These are phyloP conservation scores for Steinernema scapterisci DNA, from an alignment of 2,888 invertebrate species.

Conservation along the genomic window DNA sequence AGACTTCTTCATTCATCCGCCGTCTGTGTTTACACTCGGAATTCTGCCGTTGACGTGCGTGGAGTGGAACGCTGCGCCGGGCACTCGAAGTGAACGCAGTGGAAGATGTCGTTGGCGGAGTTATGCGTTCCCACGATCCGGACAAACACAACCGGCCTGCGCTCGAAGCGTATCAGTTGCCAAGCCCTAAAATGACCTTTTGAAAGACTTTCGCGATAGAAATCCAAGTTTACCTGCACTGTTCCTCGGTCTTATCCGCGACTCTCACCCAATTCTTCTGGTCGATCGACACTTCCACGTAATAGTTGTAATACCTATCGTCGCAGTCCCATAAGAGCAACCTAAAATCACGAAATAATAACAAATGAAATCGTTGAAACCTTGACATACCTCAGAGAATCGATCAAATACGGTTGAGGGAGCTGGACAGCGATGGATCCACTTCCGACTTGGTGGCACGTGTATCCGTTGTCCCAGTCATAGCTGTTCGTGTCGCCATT, in stretches of 20 bases:
- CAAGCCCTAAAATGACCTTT: conserved; percentile 76
- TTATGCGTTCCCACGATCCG: conserved; percentile 91
- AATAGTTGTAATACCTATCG: conserved; percentile 71
- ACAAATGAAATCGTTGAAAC: too few species aligned
- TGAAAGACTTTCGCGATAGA: not conserved
- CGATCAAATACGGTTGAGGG: conserved; percentile 90
- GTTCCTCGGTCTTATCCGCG: conserved; percentile 83
- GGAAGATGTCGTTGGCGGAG: conserved; percentile 79
- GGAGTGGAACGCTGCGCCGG: conserved; percentile 73
- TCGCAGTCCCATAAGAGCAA: conserved; percentile 92
- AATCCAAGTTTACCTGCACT: conserved; percentile 73
- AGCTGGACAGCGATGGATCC: conserved; percentile 93
- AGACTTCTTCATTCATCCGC: not conserved
- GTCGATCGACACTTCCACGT: conserved; percentile 71
- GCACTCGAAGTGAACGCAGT: conserved; percentile 95
- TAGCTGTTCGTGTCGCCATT: conserved; percentile 93
- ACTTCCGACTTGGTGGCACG: conserved; percentile 74
- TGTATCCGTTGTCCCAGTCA: conserved; percentile 96
- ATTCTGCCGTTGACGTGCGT: conserved; percentile 12
- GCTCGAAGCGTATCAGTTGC: conserved; percentile 86
- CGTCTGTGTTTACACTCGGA: conserved; percentile 69
- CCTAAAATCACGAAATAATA: conserved; percentile 69
- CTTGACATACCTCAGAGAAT: conserved; percentile 82
- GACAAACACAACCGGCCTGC: conserved; percentile 86
- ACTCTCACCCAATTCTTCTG: conserved; percentile 74